Conservation (phyloP, 2,888 invertebrate genomes). For the Brenthis ino region DNA sequence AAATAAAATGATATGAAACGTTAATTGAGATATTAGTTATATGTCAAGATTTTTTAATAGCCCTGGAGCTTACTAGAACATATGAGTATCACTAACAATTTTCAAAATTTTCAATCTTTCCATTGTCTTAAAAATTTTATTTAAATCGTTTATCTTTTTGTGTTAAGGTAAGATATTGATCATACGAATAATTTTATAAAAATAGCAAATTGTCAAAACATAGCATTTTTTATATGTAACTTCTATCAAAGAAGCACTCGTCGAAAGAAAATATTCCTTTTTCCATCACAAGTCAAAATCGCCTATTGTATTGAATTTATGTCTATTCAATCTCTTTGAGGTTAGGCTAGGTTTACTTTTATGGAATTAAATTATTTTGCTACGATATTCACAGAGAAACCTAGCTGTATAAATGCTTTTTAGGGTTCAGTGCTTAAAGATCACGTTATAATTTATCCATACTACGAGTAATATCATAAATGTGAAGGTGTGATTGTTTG, state of each 20-base stretch:
- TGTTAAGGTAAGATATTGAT: neutral
- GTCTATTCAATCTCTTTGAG: conserved; percentile 30
- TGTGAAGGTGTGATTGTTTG: too few relatives aligned
- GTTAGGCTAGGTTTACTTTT: conserved; percentile 4
- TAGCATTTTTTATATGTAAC: conserved; percentile 10
- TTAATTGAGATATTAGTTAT: too few relatives aligned
- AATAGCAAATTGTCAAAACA: conserved; percentile 9
- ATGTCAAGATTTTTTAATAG: too few relatives aligned
- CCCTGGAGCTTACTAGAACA: too few relatives aligned
- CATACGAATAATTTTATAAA: neutral
- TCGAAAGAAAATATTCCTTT: conserved; percentile 27
- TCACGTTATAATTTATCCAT: too few relatives aligned
- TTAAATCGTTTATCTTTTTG: neutral
- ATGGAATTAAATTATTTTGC: neutral
- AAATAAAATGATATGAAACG: too few relatives aligned
- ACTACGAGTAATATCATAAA: too few relatives aligned
- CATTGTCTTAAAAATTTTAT: too few relatives aligned
- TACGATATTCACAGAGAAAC: neutral
- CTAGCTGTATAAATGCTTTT: too few relatives aligned
- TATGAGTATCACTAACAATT: too few relatives aligned
- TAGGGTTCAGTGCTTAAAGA: too few relatives aligned
- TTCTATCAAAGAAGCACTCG: conserved; percentile 25
- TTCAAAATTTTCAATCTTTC: too few relatives aligned
- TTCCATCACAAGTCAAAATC: conserved; percentile 25
- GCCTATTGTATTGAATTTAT: conserved; percentile 29